These are phyloP conservation scores for Porites evermanni DNA, from an alignment of 92 coral and sea anemone genomes.

Conservation along the genomic window DNA sequence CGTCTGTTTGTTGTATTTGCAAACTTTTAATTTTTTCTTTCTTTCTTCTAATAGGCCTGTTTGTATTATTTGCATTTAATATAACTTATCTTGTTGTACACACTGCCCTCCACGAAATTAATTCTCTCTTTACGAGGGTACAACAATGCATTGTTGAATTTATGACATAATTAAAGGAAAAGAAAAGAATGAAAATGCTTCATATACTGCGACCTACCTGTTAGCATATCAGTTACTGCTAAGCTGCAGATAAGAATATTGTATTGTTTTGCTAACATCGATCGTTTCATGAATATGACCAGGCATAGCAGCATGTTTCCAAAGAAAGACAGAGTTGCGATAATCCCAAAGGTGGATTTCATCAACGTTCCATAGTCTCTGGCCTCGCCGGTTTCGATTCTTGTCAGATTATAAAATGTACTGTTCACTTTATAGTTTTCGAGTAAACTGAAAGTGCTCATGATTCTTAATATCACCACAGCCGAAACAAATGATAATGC, in stretches of 20 bases:
- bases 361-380: constrained; percentile 15
- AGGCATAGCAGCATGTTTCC: constrained; percentile 77
- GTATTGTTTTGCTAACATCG: constrained; percentile 82
- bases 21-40: too few relatives aligned
- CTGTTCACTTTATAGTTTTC: neutral
- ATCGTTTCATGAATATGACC: constrained; percentile 71
- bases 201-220: constrained; percentile 56
- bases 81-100: too few relatives aligned
- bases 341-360: constrained; percentile 73
- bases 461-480: constrained; percentile 19
- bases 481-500: constrained; percentile 8
- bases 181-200: neutral
- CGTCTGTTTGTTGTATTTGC: too few relatives aligned
- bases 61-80: too few relatives aligned
- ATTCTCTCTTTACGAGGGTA: neutral
- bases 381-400: neutral
- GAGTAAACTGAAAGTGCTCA: neutral
- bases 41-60: too few relatives aligned
- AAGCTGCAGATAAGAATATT: constrained; percentile 75
- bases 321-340: constrained; percentile 78
- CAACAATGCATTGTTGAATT: neutral
- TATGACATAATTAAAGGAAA: neutral
- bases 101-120: too few relatives aligned
- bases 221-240: constrained; percentile 81
- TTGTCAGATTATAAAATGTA: neutral